These are phyloP conservation scores for Nothocercus nigrocapillus DNA, from an alignment of 2,113 vertebrate genomes.

Conservation along the genomic window DNA sequence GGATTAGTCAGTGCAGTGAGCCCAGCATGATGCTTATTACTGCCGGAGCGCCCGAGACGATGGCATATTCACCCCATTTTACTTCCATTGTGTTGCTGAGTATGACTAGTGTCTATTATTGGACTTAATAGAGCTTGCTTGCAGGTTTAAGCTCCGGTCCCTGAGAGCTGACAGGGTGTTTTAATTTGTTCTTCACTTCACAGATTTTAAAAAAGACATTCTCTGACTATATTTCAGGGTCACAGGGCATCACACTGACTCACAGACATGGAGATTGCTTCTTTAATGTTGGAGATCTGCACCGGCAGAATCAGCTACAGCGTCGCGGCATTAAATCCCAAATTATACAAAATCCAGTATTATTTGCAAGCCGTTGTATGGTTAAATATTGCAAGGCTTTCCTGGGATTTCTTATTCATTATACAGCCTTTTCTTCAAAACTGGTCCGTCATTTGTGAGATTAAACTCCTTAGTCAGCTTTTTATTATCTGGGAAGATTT, in stretches of 20 bases:
- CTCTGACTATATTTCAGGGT: constrained; percentile 31
- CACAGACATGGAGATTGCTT: constrained; percentile 3
- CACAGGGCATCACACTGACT: neutral
- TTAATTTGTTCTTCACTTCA: constrained; percentile 27
- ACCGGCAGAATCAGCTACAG: neutral
- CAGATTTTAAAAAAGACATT: neutral
- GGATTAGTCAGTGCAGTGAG: constrained; percentile 48
- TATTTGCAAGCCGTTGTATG: neutral
- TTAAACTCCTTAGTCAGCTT: neutral
- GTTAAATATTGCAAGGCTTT: neutral
- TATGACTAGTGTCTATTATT: constrained; percentile 29
- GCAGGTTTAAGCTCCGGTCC: constrained; percentile 38
- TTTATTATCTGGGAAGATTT: neutral
- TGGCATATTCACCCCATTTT: constrained; percentile 21
- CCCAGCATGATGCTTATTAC: constrained; percentile 64
- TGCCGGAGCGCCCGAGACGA: neutral
- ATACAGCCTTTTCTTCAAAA: neutral
- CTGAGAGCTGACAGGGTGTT: neutral
- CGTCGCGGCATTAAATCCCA: neutral
- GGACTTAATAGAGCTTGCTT: constrained; percentile 63
- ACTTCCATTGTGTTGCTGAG: constrained; percentile 28
- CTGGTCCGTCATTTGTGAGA: neutral
- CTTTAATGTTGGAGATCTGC: neutral
- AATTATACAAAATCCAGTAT: constrained; percentile 3
- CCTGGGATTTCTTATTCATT: neutral